A percentile compares a stretch with the other conserved stretches of the same genome.
These are phyloP conservation scores for Porites cylindrica DNA, from an alignment of 92 coral and sea anemone genomes.

Conservation along the genomic window DNA sequence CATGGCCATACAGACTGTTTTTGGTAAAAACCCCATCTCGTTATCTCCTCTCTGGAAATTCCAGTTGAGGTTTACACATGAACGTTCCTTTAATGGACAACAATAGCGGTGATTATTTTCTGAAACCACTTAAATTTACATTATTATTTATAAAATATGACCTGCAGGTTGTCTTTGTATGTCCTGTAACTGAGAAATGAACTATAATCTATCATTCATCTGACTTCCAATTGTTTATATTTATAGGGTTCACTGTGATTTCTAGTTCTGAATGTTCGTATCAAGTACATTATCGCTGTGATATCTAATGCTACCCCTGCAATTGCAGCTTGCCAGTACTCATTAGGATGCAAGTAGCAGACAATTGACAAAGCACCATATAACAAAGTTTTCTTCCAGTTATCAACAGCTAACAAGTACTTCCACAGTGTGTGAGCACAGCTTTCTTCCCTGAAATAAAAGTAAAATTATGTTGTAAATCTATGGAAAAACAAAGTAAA, in stretches of 20 bases:
- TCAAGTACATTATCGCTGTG: conserved; percentile 78
- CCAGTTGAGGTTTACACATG: no score
- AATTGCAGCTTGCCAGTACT: conserved; percentile 79
- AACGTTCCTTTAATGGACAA: no score
- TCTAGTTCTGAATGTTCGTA: conserved; percentile 79
- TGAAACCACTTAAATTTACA: no score
- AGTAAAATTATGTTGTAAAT: not conserved
- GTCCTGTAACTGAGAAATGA: not conserved
- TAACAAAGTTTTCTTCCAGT: conserved; percentile 91
- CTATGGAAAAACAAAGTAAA: not conserved
- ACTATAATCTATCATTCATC: conserved; percentile 10
- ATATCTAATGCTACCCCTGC: conserved; percentile 85
- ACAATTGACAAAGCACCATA: conserved; percentile 78
- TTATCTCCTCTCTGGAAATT: no score
- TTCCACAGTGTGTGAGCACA: conserved; percentile 82
- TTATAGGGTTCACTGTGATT: conserved; percentile 78
- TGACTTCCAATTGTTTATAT: conserved; percentile 90
- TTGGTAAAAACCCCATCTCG: no score
- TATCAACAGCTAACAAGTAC: conserved; percentile 82
- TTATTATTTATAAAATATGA: no score
- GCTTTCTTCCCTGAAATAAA: conserved; percentile 75
- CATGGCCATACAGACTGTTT: no score
- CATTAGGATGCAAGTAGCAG: conserved; percentile 85
- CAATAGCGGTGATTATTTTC: no score
- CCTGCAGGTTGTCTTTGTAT: not conserved